These are phyloP conservation scores for Aethes cnicana DNA, from an alignment of 2,888 invertebrate species.

Conservation along the genomic window DNA sequence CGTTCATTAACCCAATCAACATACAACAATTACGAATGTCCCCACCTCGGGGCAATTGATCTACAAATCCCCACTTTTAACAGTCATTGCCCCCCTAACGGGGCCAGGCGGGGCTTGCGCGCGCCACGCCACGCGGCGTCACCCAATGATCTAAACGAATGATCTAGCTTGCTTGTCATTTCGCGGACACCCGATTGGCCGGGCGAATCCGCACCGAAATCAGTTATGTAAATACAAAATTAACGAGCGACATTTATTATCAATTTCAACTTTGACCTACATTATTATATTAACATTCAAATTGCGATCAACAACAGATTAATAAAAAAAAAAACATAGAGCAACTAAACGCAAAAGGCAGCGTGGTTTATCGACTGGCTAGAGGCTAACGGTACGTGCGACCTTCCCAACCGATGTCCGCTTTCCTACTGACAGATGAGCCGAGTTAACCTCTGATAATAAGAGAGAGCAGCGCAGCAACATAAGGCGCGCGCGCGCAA, in stretches of 20 bases:
- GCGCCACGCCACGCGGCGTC: slow-evolving; percentile 71
- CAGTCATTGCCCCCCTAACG: slow-evolving; percentile 78
- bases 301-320: neutral
- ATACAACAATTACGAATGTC: slow-evolving; percentile 64
- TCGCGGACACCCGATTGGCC: slow-evolving; percentile 75
- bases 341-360: slow-evolving; percentile 66
- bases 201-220: slow-evolving; percentile 36
- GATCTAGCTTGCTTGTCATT: slow-evolving; percentile 79
- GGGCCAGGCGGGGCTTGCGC: slow-evolving; percentile 75
- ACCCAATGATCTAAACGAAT: slow-evolving; percentile 75
- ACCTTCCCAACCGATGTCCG: slow-evolving; percentile 73
- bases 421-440: slow-evolving; percentile 78
- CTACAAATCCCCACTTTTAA: slow-evolving; percentile 75
- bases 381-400: slow-evolving; percentile 72
- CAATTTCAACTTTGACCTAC: slow-evolving; percentile 56
- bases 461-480: slow-evolving; percentile 64
- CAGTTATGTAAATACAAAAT: slow-evolving; percentile 36
- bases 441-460: slow-evolving; percentile 80
- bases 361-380: slow-evolving; percentile 65
- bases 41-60: slow-evolving; percentile 60
- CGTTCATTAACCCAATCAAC: slow-evolving; percentile 27
- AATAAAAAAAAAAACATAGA: too few species aligned
- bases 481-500: slow-evolving; percentile 41
- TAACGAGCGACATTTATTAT: slow-evolving; percentile 45
- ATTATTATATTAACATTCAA: slow-evolving; percentile 14